phyloP scores from a whole-genome alignment of 2,888 invertebrate species.

The Folsomia manolachei region DNA sequence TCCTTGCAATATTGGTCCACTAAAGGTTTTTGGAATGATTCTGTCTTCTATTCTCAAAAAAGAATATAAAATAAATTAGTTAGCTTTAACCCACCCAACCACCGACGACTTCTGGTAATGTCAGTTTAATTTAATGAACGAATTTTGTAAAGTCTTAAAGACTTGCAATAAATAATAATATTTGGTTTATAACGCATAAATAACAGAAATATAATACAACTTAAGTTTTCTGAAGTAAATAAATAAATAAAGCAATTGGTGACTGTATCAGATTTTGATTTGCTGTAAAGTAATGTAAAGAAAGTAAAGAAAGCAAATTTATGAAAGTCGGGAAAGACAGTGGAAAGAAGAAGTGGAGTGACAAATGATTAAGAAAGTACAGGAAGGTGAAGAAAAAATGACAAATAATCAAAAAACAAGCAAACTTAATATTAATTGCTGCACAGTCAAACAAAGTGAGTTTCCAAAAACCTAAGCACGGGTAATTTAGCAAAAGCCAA shows the following conservation, averaged over 20 bases:
- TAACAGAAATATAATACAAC: neutral
- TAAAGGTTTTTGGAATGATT: slow-evolving; percentile 88
- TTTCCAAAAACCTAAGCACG: slow-evolving; percentile 24
- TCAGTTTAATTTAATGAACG: neutral
- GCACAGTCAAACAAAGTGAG: neutral
- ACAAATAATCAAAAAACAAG: neutral
- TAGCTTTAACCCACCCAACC: neutral
- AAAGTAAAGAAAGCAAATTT: neutral
- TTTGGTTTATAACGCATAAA: neutral
- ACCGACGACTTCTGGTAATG: neutral
- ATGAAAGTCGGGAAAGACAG: slow-evolving; percentile 18
- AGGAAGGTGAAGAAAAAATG: neutral
- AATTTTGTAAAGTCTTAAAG: neutral
- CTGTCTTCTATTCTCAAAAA: slow-evolving; percentile 71
- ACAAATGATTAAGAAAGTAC: slow-evolving; percentile 3
- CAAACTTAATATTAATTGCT: neutral
- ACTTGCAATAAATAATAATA: neutral
- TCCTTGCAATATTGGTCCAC: slow-evolving; percentile 91
- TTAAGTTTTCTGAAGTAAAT: too few species aligned
- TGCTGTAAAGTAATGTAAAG: slow-evolving; percentile 19
- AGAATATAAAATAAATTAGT: neutral
- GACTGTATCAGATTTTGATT: neutral
- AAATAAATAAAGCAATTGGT: neutral
- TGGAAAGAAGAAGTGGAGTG: neutral
- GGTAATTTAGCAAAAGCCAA: slow-evolving; percentile 6